Base-by-base conservation (phyloP, 2,797 vertebrate species). In the Labeo calbasu region DNA sequence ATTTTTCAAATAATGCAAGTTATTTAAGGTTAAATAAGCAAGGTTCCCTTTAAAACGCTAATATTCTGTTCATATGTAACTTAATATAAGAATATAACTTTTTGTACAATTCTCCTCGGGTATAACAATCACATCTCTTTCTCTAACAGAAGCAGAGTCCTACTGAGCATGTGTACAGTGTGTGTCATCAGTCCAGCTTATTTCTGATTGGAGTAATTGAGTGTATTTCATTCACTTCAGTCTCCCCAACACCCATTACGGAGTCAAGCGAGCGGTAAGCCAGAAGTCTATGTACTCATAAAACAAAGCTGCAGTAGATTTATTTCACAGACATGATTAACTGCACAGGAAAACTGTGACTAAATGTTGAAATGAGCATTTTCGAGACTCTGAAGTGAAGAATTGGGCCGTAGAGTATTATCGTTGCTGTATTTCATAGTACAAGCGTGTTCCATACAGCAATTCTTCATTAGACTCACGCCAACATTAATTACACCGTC, bases 401-500 rank as follows among this genome's bases (percentile, higher is more conserved):
- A 50, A 83, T 79, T 75, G 48, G 73, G 25, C 70, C 43, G n/a
- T 79, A 46, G 82, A 53, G 82, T 66, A 87, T 68, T 71, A 81
- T 77, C 50, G 28, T 76, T 59, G 21, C 61, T 84, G 70, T 70
- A 70, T 79, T 79, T 84, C 61, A 65, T 50, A 32, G 23, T 48
- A 84, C 25, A 57, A 32, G 63, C 48, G 79, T 72, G 78, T 79
- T 89, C 80, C 77, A 76, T 77, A 68, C 25, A 76, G 87, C 79
- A 73, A 66, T 73, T 48, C 65, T 59, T 80, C 82, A 79, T 82
- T 72, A 65, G 55, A 15, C 69, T 80, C 53, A 65, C 28, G 82
- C 50, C 61, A 86, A 65, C 84, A 82, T 82, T 87, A 85, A 88
- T 86, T 86, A 89, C 76, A 83, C 71, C 15, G 51, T 85, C 83